A percentile compares a stretch with the other conserved stretches of the same genome.
Conservation (phyloP, 2,113 vertebrate genomes). For the Heterotis niloticus region DNA sequence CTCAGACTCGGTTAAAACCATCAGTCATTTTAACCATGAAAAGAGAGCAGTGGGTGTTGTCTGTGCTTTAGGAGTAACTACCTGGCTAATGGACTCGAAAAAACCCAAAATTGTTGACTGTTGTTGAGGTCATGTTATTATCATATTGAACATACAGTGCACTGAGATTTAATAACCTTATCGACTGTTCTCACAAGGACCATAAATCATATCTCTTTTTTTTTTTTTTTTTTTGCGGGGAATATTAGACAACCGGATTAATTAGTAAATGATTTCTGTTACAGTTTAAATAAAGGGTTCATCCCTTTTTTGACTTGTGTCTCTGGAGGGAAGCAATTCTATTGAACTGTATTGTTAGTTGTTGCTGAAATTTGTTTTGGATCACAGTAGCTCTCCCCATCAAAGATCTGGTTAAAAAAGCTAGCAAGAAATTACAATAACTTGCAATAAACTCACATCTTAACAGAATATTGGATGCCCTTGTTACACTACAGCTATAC, state of each 20-base stretch:
- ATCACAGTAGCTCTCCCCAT: no score
- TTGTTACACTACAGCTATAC: no score
- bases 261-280: neutral
- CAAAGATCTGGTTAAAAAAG: no score
- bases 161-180: slow-evolving; percentile 31
- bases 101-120: slow-evolving; percentile 26
- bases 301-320: neutral
- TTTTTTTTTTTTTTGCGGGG: slow-evolving; percentile 33
- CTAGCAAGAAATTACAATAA: no score
- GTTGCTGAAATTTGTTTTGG: no score
- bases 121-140: slow-evolving; percentile 23
- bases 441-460: no score
- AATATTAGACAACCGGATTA: neutral
- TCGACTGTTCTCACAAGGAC: slow-evolving; percentile 24
- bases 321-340: neutral
- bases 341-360: no score
- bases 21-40: slow-evolving; percentile 6
- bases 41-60: neutral
- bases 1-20: neutral
- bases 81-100: slow-evolving; percentile 41
- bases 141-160: slow-evolving; percentile 25
- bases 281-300: neutral
- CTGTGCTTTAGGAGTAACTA: slow-evolving; percentile 38
- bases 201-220: slow-evolving; percentile 39
- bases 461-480: no score